Evolutionary conservation across 2,113 vertebrate genomes (phyloP), one percentile per base, ranked within the genome.

Genomic region (Fukomys damarensis): DNA sequence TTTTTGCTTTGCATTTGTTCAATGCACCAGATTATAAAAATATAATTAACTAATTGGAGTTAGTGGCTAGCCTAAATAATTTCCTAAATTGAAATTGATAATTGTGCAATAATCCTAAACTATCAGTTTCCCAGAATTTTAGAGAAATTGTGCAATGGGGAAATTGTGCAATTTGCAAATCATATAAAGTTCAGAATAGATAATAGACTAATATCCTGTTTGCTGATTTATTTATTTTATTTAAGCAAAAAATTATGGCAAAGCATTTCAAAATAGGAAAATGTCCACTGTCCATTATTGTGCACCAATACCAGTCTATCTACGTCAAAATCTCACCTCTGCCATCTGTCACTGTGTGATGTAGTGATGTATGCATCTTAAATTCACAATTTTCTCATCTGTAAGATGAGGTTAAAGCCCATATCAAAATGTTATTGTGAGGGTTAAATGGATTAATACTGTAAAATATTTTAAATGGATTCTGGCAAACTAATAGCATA

Each of bases 71-170:
- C 49, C 35, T 4, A 89, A 86, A 86, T 74, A 63, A 1, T 70
- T 95, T 95, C 10, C 30, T 84, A 66, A 93, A 35, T 24, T 74
- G 30, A 93, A 94, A 89, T 65, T 72, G 32, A 7, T 59, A 61
- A 68, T 72, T 91, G 22, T 86, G 14, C 13, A 95, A 20, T 68
- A 58, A 92, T 68, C 63, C 30, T 74, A 38, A 5, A n/a, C 8
- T 61, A 28, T 58, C 32, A 28, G 0, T 93, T 20, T 66, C 10
- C 4, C 63, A 12, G 35, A 88, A 61, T 7, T 43, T 52, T 41
- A 30, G 84, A 89, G 66, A 93, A 68, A 93, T 13, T 68, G 28
- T 76, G 7, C 26, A 85, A 32, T 41, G 0, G 1, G 0, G 84
- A 81, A 10, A 9, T 13, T 92, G 17, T 56, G 7, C 87, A 76